Percentiles rank a stretch among this genome's conserved stretches.
Conservation (phyloP, 2,888 invertebrate genomes). For the Chouioia cunea region DNA sequence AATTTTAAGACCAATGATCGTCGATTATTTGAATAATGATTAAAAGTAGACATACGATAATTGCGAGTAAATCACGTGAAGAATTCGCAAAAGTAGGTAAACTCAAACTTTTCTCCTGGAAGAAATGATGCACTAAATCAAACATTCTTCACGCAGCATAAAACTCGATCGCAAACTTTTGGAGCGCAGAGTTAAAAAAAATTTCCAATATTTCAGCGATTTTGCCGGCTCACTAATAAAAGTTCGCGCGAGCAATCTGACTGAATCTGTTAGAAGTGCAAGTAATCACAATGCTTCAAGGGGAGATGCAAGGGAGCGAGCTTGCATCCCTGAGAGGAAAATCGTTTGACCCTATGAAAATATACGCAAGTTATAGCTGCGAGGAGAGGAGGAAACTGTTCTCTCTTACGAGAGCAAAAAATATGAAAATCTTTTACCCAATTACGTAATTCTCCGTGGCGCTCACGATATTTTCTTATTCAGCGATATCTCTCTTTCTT, state of each 20-base stretch:
- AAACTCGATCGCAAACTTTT: conserved; percentile 6
- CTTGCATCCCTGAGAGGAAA: conserved; percentile 33
- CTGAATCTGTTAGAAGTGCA: conserved; percentile 29
- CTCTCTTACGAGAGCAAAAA: conserved; percentile 16
- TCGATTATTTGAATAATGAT: no score
- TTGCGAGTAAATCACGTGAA: no score
- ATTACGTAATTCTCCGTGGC: conserved; percentile 43
- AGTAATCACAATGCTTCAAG: conserved; percentile 24
- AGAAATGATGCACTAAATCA: no score
- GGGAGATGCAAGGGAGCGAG: conserved; percentile 4
- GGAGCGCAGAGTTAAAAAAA: neutral
- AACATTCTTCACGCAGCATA: neutral
- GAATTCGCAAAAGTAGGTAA: no score
- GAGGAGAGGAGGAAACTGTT: conserved; percentile 3
- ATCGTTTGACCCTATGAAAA: conserved; percentile 35
- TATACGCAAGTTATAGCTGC: no score
- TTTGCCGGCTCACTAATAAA: conserved; percentile 38
- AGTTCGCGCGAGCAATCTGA: conserved; percentile 28
- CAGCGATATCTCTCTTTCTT: conserved; percentile 31
- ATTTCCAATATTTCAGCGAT: conserved; percentile 28
- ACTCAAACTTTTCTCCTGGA: no score
- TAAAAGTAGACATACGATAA: no score
- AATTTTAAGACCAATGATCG: no score
- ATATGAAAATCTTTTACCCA: conserved; percentile 48
- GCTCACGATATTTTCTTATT: conserved; percentile 46